These are phyloP conservation scores for Erebia epiphron DNA, from an alignment of 2,888 invertebrate species.

Conservation along the genomic window DNA sequence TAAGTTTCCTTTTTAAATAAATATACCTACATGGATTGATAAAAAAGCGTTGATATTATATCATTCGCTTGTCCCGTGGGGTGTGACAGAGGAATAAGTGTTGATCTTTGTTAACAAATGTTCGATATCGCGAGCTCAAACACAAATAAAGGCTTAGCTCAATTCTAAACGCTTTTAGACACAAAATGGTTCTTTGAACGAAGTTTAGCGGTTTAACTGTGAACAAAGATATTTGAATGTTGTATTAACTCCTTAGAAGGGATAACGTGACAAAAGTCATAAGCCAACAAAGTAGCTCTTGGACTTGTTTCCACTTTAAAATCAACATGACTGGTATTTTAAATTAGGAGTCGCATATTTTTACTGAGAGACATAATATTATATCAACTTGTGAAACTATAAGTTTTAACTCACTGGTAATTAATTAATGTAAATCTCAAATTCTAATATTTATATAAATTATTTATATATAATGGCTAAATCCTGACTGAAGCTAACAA, in stretches of 20 bases:
- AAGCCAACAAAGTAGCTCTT: background rate
- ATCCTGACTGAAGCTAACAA: background rate
- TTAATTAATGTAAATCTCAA: no score
- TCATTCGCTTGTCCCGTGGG: constrained; percentile 5
- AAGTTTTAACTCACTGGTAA: no score
- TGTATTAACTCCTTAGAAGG: background rate
- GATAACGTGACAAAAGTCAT: background rate
- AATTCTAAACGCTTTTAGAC: constrained; percentile 12
- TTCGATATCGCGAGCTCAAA: constrained; percentile 9
- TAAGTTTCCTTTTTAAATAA: no score
- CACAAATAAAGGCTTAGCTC: constrained; percentile 17
- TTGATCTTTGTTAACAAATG: constrained; percentile 24
- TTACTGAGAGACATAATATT: no score
- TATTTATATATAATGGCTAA: no score
- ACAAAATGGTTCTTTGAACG: constrained; percentile 9
- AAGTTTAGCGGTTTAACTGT: constrained; percentile 7
- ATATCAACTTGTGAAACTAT: no score
- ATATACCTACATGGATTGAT: no score
- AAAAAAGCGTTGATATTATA: background rate
- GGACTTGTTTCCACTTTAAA: background rate
- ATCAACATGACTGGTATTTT: background rate
- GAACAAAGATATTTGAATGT: background rate
- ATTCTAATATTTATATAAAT: no score
- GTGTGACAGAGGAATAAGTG: background rate
- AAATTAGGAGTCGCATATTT: no score